phyloP scores from a whole-genome alignment of 1,140 invertebrate genomes.

The Neotoxoptera formosana region DNA sequence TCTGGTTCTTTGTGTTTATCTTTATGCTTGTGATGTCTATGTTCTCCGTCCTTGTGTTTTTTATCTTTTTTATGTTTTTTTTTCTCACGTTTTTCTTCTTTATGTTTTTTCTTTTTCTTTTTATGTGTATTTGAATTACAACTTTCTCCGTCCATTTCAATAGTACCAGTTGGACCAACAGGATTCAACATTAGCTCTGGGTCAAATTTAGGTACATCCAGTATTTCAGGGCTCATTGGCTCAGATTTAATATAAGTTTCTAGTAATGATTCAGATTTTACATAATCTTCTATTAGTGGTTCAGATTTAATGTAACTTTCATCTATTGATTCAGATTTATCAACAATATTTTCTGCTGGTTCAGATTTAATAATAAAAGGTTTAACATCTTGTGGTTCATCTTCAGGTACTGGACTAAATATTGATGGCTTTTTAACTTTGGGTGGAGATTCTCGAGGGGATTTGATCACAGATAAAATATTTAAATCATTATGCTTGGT shows the following conservation, averaged over 20 bases:
- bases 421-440: constrained; percentile 60
- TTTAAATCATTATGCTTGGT: constrained; percentile 62
- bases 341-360: constrained; percentile 59
- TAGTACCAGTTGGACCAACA: constrained; percentile 62
- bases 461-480: constrained; percentile 62
- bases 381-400: constrained; percentile 57
- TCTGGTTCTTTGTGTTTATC: constrained; percentile 60
- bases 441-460: constrained; percentile 58
- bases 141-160: constrained; percentile 64
- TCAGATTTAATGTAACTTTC: constrained; percentile 59
- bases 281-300: constrained; percentile 29
- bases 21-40: constrained; percentile 58
- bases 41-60: constrained; percentile 60
- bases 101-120: constrained; percentile 72
- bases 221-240: constrained; percentile 7
- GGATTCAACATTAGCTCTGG: constrained; percentile 30
- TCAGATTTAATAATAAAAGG: constrained; percentile 60
- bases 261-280: constrained; percentile 59
- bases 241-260: constrained; percentile 25
- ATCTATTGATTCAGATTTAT: constrained; percentile 59
- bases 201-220: constrained; percentile 15
- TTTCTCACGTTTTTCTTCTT: constrained; percentile 64
- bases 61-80: constrained; percentile 63
- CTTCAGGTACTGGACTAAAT: constrained; percentile 56
- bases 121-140: constrained; percentile 62